phyloP scores from a whole-genome alignment of 2,113 vertebrate species.

The Cheilinus undulatus region DNA sequence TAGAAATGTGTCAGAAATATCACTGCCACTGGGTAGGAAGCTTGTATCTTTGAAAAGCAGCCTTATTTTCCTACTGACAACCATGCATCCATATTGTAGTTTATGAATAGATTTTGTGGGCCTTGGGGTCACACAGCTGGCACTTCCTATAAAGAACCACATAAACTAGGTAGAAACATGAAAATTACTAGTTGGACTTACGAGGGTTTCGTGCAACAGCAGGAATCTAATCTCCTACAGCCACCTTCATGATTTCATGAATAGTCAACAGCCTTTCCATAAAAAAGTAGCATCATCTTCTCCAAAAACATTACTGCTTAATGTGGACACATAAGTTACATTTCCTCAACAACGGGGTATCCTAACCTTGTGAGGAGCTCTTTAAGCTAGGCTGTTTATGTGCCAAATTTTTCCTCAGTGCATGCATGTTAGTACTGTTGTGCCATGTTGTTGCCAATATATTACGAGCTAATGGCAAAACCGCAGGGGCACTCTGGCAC shows the following conservation, averaged over 20 bases:
- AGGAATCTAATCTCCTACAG: conserved; percentile 68
- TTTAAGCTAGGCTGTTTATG: conserved; percentile 60
- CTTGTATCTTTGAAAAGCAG: conserved; percentile 66
- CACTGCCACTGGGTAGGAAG: conserved; percentile 54
- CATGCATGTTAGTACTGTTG: conserved; percentile 50
- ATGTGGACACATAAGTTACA: conserved; percentile 76
- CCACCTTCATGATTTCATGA: conserved; percentile 68
- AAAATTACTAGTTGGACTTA: conserved; percentile 71
- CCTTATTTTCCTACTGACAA: conserved; percentile 67
- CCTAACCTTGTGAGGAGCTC: conserved; percentile 51
- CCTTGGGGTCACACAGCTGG: conserved; percentile 74
- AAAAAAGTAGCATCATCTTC: conserved; percentile 70
- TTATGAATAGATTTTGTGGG: conserved; percentile 68
- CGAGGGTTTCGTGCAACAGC: conserved; percentile 64
- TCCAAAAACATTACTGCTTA: conserved; percentile 70
- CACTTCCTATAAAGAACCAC: conserved; percentile 70
- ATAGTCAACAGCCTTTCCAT: conserved; percentile 69
- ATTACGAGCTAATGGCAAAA: conserved; percentile 70
- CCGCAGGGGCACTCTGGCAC: conserved; percentile 65
- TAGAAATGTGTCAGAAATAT: conserved; percentile 74
- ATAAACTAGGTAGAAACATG: conserved; percentile 70
- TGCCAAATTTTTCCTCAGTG: conserved; percentile 51
- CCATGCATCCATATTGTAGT: conserved; percentile 64
- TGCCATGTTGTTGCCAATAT: conserved; percentile 61
- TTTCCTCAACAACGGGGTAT: conserved; percentile 62